These are phyloP conservation scores for Microplitis deprimator DNA, from an alignment of 2,888 invertebrate species.

Conservation along the genomic window DNA sequence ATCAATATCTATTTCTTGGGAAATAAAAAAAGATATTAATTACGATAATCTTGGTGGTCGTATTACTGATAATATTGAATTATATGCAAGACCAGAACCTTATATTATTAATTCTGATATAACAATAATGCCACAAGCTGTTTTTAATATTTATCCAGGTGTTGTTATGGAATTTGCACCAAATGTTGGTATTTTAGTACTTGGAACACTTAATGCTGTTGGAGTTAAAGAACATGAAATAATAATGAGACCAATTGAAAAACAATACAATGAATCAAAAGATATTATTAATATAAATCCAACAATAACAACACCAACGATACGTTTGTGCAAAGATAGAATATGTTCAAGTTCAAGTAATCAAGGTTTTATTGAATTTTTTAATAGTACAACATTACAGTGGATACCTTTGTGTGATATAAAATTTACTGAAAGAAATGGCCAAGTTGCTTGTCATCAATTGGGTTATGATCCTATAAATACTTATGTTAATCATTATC, in stretches of 20 bases:
- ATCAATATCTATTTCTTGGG: constrained; percentile 81
- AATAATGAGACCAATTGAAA: constrained; percentile 79
- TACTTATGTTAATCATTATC: constrained; percentile 88
- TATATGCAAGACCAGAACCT: constrained; percentile 79
- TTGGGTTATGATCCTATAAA: constrained; percentile 91
- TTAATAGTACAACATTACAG: constrained; percentile 93
- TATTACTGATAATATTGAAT: constrained; percentile 77
- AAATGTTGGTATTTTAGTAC: constrained; percentile 94
- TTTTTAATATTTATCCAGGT: constrained; percentile 88
- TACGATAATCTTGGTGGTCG: constrained; percentile 84
- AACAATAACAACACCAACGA: constrained; percentile 67
- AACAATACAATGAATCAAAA: constrained; percentile 66
- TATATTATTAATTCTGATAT: constrained; percentile 90
- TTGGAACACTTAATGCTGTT: constrained; percentile 89
- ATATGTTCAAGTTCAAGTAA: constrained; percentile 77
- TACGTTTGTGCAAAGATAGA: constrained; percentile 84
- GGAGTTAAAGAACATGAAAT: constrained; percentile 85
- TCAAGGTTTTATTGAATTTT: constrained; percentile 89
- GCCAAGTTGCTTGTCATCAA: constrained; percentile 95
- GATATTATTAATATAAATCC: constrained; percentile 54
- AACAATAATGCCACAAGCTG: constrained; percentile 96
- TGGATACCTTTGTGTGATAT: constrained; percentile 98
- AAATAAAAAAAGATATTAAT: constrained; percentile 74
- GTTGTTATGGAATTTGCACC: constrained; percentile 94
- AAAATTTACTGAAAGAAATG: constrained; percentile 96